phyloP scores from a whole-genome alignment of 2,797 vertebrate species.

The Danio choprae region DNA sequence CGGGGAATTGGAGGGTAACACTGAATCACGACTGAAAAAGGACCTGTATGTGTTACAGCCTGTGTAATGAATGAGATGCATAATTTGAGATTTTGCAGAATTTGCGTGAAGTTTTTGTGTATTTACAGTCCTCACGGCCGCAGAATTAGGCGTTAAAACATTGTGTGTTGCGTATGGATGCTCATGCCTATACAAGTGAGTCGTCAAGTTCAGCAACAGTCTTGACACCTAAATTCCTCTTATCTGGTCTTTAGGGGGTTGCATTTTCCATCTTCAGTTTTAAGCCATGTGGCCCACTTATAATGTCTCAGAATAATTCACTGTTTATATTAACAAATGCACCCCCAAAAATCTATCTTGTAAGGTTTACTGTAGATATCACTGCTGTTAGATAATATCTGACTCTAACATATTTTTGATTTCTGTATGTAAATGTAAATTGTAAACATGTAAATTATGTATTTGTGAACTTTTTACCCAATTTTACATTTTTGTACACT shows the following conservation, averaged over 20 bases:
- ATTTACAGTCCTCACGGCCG: background rate
- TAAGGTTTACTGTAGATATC: background rate
- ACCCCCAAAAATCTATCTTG: background rate
- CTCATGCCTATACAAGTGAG: background rate
- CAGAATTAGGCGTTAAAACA: background rate
- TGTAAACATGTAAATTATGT: background rate
- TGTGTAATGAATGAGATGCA: slow-evolving; percentile 14
- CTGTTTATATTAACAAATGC: background rate
- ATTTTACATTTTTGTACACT: background rate
- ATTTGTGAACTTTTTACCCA: background rate
- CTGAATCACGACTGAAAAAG: slow-evolving; percentile 10
- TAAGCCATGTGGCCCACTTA: background rate
- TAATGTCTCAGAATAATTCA: background rate
- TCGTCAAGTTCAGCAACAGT: background rate
- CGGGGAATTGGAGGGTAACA: background rate
- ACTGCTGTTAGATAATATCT: background rate
- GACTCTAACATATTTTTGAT: background rate
- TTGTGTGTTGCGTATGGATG: background rate
- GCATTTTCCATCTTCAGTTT: background rate
- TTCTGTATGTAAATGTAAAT: too few species aligned
- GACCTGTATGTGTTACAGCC: slow-evolving; percentile 19
- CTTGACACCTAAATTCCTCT: slow-evolving; percentile 29
- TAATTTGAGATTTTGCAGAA: background rate
- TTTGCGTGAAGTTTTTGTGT: background rate
- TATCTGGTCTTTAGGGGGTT: slow-evolving; percentile 2